These are phyloP conservation scores for Chrysaora quinquecirrha DNA, from an alignment of 30 jellyfish, hydroid and myxozoan genomes.

Conservation along the genomic window DNA sequence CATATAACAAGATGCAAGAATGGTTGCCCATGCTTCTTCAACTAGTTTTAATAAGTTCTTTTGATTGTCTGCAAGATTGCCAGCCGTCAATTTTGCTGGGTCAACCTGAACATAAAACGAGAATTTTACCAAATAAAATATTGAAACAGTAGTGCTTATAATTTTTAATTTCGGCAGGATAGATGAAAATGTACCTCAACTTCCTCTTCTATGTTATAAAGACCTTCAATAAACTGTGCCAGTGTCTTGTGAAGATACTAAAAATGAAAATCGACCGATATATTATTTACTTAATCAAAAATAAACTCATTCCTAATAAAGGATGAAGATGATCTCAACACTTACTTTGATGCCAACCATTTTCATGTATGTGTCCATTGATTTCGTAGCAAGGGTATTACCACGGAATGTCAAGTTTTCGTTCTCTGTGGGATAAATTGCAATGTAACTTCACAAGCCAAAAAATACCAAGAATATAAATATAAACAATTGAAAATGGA, in stretches of 20 bases:
- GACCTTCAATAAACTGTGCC: slow-evolving; percentile 71
- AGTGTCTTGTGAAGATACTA: slow-evolving; percentile 88
- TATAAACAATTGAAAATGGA: too few relatives aligned
- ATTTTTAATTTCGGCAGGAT: background rate
- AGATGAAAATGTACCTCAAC: slow-evolving; percentile 71
- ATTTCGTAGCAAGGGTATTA: slow-evolving; percentile 91
- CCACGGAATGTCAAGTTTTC: slow-evolving; percentile 95
- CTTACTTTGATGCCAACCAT: slow-evolving; percentile 89
- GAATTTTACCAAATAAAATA: too few relatives aligned
- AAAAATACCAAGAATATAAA: too few relatives aligned
- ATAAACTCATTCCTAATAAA: background rate
- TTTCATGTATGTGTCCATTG: slow-evolving; percentile 96
- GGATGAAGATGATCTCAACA: background rate
- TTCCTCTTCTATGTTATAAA: slow-evolving; percentile 80
- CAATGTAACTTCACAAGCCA: too few relatives aligned
- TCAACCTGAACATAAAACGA: too few relatives aligned
- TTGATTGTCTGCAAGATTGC: slow-evolving; percentile 78
- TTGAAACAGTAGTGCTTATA: too few relatives aligned
- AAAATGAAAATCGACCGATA: background rate
- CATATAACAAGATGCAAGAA: slow-evolving; percentile 47
- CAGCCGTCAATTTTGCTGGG: slow-evolving; percentile 81
- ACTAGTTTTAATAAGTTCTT: slow-evolving; percentile 68
- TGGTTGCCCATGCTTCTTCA: slow-evolving; percentile 90
- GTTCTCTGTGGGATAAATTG: slow-evolving; percentile 52
- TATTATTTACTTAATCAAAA: background rate